Conservation (phyloP, 2,888 invertebrate species). For the Eretmocerus hayati region DNA sequence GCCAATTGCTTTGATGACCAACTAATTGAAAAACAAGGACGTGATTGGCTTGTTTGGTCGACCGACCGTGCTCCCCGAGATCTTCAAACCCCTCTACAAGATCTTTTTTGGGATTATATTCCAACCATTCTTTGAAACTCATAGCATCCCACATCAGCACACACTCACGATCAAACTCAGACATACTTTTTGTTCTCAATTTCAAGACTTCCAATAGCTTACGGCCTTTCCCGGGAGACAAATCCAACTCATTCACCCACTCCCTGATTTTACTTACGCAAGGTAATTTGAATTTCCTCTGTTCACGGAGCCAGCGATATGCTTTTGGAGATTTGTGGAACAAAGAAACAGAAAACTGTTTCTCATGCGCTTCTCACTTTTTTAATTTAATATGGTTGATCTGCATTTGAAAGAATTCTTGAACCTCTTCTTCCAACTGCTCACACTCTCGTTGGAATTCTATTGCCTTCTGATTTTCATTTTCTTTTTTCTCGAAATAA, state of each 20-base stretch:
- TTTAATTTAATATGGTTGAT: constrained; percentile 21
- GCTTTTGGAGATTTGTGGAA: too few relatives aligned
- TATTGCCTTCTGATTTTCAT: too few relatives aligned
- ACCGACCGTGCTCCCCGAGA: constrained; percentile 22
- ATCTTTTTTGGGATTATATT: constrained; percentile 23
- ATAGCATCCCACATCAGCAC: constrained; percentile 29
- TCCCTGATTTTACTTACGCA: constrained; percentile 25
- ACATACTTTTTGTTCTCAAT: constrained; percentile 27
- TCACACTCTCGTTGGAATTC: background rate
- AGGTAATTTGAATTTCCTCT: constrained; percentile 27
- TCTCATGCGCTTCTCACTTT: constrained; percentile 28
- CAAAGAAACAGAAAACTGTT: constrained; percentile 28
- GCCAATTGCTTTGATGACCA: constrained; percentile 26
- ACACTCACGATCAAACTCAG: constrained; percentile 22
- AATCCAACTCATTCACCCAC: constrained; percentile 28
- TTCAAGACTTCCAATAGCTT: constrained; percentile 23
- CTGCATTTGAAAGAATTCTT: constrained; percentile 22
- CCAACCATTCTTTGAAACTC: too few relatives aligned
- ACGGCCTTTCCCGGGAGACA: constrained; percentile 25
- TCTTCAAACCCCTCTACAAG: constrained; percentile 27
- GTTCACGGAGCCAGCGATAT: constrained; percentile 27
- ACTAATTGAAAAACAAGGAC: constrained; percentile 28
- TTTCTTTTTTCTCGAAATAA: too few relatives aligned
- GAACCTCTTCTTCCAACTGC: constrained; percentile 1
- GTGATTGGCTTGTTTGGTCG: constrained; percentile 20